These are phyloP conservation scores for Meganola albula DNA, from an alignment of 2,888 invertebrate genomes.

Conservation along the genomic window DNA sequence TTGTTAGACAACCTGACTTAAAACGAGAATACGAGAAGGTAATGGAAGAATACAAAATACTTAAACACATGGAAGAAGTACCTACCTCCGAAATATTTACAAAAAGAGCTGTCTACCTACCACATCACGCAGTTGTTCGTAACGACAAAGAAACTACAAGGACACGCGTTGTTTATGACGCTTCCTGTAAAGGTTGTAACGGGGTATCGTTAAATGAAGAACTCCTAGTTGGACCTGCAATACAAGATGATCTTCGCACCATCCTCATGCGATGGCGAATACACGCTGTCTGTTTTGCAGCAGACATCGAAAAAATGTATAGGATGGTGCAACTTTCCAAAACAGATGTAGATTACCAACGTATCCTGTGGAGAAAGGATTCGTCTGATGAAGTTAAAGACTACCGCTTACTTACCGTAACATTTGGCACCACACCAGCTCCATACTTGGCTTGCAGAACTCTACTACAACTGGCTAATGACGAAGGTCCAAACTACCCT, in stretches of 20 bases:
- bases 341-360: neutral
- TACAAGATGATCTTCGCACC: neutral
- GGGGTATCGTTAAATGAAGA: neutral
- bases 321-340: neutral
- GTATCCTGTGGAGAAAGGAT: slow-evolving; percentile 1
- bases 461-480: slow-evolving; percentile 3
- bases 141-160: too few species aligned
- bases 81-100: slow-evolving; percentile 14
- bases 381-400: neutral
- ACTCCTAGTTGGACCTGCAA: neutral
- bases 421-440: neutral
- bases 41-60: too few species aligned
- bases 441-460: slow-evolving; percentile 2
- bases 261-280: neutral
- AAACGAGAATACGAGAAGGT: slow-evolving; percentile 20
- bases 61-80: slow-evolving; percentile 19
- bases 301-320: neutral
- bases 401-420: slow-evolving; percentile 1
- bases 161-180: neutral
- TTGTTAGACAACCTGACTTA: slow-evolving; percentile 18
- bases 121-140: neutral
- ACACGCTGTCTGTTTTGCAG: neutral
- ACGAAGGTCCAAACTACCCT: slow-evolving; percentile 1
- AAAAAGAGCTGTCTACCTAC: slow-evolving; percentile 1
- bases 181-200: too few species aligned